Conservation (phyloP, 2,113 vertebrate species). For the Narcine bancroftii region DNA sequence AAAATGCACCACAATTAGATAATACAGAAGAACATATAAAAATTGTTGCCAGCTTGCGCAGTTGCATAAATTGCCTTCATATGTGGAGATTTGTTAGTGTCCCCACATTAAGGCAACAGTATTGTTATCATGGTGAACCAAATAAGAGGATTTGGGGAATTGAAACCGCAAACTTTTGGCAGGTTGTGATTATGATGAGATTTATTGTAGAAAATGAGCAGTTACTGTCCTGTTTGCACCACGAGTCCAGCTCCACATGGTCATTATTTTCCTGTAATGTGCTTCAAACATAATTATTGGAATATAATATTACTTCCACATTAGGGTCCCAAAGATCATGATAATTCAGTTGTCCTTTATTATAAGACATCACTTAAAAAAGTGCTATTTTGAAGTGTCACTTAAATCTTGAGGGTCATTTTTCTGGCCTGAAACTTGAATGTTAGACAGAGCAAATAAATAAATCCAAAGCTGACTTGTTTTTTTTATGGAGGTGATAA, state of each 20-base stretch:
- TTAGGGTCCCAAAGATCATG: background rate
- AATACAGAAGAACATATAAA: background rate
- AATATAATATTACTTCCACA: background rate
- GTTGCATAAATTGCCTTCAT: conserved; percentile 21
- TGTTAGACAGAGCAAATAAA: too few relatives aligned
- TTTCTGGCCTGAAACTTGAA: too few relatives aligned
- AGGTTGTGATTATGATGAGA: conserved; percentile 2
- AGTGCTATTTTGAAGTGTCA: too few relatives aligned
- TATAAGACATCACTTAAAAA: background rate
- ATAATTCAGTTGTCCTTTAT: background rate
- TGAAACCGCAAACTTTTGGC: background rate
- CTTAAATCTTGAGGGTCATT: too few relatives aligned
- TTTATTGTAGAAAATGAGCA: background rate
- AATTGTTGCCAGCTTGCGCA: conserved; percentile 20
- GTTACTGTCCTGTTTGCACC: conserved; percentile 20
- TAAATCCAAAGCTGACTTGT: too few relatives aligned
- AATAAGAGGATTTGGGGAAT: conserved; percentile 8
- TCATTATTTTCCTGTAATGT: background rate
- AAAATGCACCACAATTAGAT: conserved; percentile 25
- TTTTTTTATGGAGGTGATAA: background rate
- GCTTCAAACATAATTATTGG: background rate
- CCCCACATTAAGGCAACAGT: conserved; percentile 11
- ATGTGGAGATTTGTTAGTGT: background rate
- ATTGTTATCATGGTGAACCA: conserved; percentile 2
- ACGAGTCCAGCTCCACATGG: background rate